Evolutionary conservation across 1,140 invertebrate species (phyloP).

Genomic region (Drosophila busckii): DNA sequence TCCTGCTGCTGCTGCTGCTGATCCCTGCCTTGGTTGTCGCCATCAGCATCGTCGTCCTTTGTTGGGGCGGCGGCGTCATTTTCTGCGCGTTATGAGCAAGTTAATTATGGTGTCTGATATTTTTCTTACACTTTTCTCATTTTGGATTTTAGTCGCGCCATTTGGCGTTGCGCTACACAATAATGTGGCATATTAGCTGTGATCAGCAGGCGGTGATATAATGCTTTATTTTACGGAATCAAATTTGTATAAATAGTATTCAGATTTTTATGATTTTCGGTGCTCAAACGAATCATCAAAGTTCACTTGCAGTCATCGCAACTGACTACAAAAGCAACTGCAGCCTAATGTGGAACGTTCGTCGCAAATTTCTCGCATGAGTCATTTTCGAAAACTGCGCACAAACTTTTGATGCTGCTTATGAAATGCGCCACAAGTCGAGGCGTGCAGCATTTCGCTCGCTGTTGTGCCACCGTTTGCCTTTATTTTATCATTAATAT

Average conservation of each 20-base stretch:
- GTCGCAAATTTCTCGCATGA: conserved; percentile 11
- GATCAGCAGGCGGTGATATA: background rate
- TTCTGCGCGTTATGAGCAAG: conserved; percentile 63
- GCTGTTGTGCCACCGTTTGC: conserved; percentile 24
- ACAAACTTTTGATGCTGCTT: conserved; percentile 35
- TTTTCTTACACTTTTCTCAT: conserved; percentile 34
- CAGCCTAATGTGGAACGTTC: no score
- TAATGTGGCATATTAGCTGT: background rate
- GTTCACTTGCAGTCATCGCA: background rate
- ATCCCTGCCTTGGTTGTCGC: conserved; percentile 10
- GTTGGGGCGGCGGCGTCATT: conserved; percentile 30
- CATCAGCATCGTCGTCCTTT: conserved; percentile 9
- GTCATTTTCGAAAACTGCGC: conserved; percentile 21
- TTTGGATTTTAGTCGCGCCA: background rate
- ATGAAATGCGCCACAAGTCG: conserved; percentile 17
- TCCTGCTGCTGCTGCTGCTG: background rate
- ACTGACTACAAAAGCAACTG: background rate
- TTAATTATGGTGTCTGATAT: conserved; percentile 75
- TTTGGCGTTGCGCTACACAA: background rate
- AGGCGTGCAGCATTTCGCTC: conserved; percentile 2
- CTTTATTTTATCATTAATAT: conserved; percentile 67
- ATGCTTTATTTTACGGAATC: no score
- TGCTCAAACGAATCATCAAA: no score
- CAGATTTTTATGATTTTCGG: no score
- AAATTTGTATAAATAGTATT: no score